phyloP scores from a whole-genome alignment of 64 coral and sea anemone genomes.

The Exaiptasia diaphana region DNA sequence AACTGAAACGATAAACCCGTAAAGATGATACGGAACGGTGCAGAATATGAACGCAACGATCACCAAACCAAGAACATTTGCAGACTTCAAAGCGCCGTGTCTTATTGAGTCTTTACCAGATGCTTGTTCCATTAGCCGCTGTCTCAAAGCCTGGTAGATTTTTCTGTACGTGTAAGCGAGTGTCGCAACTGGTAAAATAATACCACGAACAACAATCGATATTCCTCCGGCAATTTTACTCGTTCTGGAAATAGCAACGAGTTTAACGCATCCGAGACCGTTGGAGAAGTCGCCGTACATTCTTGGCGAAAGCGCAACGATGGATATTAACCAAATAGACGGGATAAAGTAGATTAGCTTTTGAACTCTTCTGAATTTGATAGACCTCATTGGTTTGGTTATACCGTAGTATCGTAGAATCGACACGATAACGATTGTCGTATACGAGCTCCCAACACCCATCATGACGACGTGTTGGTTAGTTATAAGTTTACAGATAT shows the following conservation, averaged over 20 bases:
- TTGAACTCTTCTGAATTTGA: neutral
- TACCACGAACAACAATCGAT: neutral
- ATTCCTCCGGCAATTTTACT: neutral
- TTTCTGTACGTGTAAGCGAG: neutral
- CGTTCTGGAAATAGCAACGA: neutral
- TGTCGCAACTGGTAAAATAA: neutral
- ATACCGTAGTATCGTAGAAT: neutral
- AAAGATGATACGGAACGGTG: neutral
- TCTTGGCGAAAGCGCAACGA: neutral
- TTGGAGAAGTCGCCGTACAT: neutral
- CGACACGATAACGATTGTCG: neutral
- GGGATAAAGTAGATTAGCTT: neutral
- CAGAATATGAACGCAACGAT: neutral
- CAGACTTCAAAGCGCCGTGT: neutral
- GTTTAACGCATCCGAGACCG: neutral
- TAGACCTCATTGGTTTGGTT: neutral
- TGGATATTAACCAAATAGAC: neutral
- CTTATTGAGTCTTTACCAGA: neutral
- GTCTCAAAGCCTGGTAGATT: neutral
- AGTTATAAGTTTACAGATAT: neutral
- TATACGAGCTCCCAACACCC: neutral
- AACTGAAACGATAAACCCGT: neutral
- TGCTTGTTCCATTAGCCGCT: neutral
- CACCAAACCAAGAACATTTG: neutral
- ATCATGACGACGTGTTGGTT: neutral